These are phyloP conservation scores for Hyperoplus immaculatus DNA, from an alignment of 2,797 vertebrate species.

Conservation along the genomic window DNA sequence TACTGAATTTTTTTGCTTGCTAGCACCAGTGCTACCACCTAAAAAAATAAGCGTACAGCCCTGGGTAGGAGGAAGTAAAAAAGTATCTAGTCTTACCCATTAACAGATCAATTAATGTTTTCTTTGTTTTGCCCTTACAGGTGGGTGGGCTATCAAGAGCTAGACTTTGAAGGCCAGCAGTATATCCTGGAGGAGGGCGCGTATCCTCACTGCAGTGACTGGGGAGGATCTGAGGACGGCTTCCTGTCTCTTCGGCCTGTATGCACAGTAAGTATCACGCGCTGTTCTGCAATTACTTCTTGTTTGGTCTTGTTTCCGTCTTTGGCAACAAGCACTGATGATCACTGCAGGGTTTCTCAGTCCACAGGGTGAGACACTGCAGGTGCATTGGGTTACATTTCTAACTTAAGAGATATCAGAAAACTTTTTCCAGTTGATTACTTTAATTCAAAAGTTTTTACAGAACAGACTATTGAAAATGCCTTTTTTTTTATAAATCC, in stretches of 20 bases:
- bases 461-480: too few relatives aligned
- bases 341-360: not conserved
- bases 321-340: not conserved
- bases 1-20: too few relatives aligned
- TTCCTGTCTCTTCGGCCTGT: constrained; percentile 91
- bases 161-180: constrained; percentile 93
- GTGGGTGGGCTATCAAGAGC: constrained; percentile 94
- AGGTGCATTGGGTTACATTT: too few relatives aligned
- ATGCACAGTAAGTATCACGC: constrained; percentile 85
- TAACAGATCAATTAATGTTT: too few relatives aligned
- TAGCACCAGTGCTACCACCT: too few relatives aligned
- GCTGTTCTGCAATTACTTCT: not conserved
- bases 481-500: too few relatives aligned
- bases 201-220: constrained; percentile 90
- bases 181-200: constrained; percentile 96
- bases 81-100: too few relatives aligned
- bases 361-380: not conserved
- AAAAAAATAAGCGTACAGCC: too few relatives aligned
- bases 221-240: constrained; percentile 88
- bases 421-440: too few relatives aligned
- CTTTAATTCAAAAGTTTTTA: too few relatives aligned
- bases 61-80: too few relatives aligned
- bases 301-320: not conserved
- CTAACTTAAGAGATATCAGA: too few relatives aligned
- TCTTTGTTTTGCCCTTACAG: constrained; percentile 70